phyloP scores from a whole-genome alignment of 2,113 vertebrate species.

The Oreotrochilus melanogaster region DNA sequence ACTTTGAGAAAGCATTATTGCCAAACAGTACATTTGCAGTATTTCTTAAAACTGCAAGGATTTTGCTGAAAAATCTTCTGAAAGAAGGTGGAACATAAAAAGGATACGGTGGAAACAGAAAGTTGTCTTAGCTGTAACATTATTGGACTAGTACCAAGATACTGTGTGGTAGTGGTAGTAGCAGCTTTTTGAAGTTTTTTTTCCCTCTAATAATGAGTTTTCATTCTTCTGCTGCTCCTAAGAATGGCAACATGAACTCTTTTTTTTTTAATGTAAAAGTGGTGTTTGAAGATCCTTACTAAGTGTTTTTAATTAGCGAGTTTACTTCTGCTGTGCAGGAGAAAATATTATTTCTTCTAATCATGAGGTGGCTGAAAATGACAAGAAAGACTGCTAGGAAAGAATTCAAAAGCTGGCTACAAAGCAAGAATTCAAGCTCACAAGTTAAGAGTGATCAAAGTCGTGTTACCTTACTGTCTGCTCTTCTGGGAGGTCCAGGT shows the following conservation, averaged over 20 bases:
- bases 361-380: background rate
- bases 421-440: background rate
- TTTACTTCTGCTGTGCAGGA: background rate
- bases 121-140: background rate
- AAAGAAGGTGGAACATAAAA: background rate
- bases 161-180: background rate
- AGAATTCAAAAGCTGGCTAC: background rate
- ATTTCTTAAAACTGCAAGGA: background rate
- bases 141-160: background rate
- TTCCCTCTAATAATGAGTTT: background rate
- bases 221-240: background rate
- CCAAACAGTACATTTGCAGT: background rate
- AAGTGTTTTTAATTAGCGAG: background rate
- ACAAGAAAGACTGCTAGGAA: background rate
- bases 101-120: background rate
- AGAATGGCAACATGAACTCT: background rate
- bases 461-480: background rate
- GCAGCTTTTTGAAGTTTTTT: background rate
- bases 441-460: background rate
- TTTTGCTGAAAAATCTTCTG: background rate
- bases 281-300: background rate
- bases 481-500: background rate
- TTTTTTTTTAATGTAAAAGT: background rate
- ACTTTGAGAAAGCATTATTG: background rate
- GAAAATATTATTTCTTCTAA: background rate